Percentiles rank a stretch among this genome's conserved stretches.
These are phyloP conservation scores for Pangasianodon hypophthalmus DNA, from an alignment of 2,113 vertebrate genomes.

Conservation along the genomic window DNA sequence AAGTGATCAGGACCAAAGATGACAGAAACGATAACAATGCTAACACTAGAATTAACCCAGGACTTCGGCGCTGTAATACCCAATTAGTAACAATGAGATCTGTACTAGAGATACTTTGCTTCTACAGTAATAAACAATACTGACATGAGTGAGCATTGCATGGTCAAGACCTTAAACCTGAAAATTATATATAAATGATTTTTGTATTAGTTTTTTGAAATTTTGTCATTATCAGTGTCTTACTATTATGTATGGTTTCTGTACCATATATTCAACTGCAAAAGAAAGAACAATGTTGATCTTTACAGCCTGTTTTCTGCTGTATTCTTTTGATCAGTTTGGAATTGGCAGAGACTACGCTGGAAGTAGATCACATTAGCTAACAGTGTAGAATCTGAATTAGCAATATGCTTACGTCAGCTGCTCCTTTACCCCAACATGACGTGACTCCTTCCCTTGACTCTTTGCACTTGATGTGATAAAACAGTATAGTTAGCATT, in stretches of 20 bases:
- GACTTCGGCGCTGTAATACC: neutral
- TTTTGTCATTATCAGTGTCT: neutral
- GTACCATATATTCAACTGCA: neutral
- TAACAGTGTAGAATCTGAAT: neutral
- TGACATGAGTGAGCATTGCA: neutral
- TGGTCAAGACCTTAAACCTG: neutral
- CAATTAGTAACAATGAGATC: neutral
- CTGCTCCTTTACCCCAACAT: neutral
- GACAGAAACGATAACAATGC: neutral
- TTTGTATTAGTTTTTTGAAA: neutral
- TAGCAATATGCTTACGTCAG: neutral
- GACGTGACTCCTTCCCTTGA: neutral
- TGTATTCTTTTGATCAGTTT: neutral
- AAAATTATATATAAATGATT: neutral
- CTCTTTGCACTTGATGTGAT: neutral
- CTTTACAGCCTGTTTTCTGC: neutral
- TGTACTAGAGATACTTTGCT: neutral
- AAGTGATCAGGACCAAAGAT: neutral
- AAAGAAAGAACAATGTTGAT: neutral
- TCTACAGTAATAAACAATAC: neutral
- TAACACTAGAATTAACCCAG: neutral
- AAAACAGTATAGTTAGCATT: neutral
- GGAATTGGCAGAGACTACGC: neutral
- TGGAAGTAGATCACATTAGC: neutral
- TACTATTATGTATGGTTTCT: neutral